Evolutionary conservation across 37 sponge, comb jelly and placozoan genomes (phyloP).

Genomic region (Beroe ovata): DNA sequence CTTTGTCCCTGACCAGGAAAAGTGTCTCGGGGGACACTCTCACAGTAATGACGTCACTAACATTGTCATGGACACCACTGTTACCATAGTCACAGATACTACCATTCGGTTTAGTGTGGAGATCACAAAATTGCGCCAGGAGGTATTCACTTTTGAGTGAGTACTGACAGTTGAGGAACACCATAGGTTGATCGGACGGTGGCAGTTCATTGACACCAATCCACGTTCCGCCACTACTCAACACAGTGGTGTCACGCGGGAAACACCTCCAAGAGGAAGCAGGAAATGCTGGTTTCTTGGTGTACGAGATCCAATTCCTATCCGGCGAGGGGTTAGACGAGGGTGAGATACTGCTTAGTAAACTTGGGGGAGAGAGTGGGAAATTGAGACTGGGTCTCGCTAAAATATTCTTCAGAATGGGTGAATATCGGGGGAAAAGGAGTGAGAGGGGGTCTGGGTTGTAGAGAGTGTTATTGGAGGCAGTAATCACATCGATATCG

Average conservation of each 20-base stretch:
- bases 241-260: background rate
- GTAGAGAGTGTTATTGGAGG: too few relatives aligned
- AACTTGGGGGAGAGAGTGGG: too few relatives aligned
- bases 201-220: background rate
- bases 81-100: background rate
- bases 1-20: background rate
- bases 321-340: background rate
- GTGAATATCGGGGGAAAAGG: too few relatives aligned
- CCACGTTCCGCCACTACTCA: background rate
- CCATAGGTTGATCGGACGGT: background rate
- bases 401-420: too few relatives aligned
- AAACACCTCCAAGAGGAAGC: background rate
- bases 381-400: too few relatives aligned
- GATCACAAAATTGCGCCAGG: background rate
- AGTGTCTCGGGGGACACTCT: background rate
- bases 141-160: background rate
- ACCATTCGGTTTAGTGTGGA: background rate
- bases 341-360: too few relatives aligned
- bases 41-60: background rate
- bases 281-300: background rate
- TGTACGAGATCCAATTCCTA: background rate
- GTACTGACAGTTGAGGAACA: background rate
- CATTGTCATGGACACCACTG: background rate
- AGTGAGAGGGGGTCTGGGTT: too few relatives aligned
- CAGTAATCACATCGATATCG: too few relatives aligned